Evolutionary conservation across 2,797 vertebrate genomes (phyloP).

Genomic region (Parauchenoglanis punctatus): DNA sequence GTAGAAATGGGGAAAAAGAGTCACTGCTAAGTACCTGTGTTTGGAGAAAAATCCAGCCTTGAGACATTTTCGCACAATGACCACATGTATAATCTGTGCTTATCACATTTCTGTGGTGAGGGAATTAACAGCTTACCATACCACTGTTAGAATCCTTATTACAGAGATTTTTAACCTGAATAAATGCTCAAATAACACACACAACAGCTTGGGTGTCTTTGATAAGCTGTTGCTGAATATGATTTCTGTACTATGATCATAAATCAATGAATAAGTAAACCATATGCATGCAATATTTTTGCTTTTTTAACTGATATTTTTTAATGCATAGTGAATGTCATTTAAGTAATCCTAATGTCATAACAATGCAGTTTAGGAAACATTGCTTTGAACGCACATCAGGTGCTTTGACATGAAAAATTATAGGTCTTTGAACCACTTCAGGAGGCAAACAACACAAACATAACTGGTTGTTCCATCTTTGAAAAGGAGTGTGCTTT

Average conservation of each 20-base stretch:
- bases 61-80: conserved; percentile 38
- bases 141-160: conserved; percentile 6
- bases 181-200: background rate
- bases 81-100: conserved; percentile 27
- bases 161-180: background rate
- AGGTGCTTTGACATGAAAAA: conserved; percentile 41
- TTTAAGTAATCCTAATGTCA: background rate
- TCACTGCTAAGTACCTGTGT: conserved; percentile 50
- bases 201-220: background rate
- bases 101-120: conserved; percentile 19
- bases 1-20: conserved; percentile 35
- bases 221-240: background rate
- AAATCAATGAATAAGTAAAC: background rate
- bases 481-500: conserved; percentile 4
- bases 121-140: background rate
- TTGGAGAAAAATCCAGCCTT: conserved; percentile 11
- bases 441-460: conserved; percentile 17
- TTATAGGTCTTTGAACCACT: conserved; percentile 43
- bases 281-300: background rate
- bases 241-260: background rate
- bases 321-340: background rate
- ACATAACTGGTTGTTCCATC: conserved; percentile 9
- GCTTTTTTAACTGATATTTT: background rate
- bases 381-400: background rate
- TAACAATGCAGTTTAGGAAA: background rate